Evolutionary conservation across 64 coral and sea anemone species (phyloP).

Genomic region (Porites australiensis): DNA sequence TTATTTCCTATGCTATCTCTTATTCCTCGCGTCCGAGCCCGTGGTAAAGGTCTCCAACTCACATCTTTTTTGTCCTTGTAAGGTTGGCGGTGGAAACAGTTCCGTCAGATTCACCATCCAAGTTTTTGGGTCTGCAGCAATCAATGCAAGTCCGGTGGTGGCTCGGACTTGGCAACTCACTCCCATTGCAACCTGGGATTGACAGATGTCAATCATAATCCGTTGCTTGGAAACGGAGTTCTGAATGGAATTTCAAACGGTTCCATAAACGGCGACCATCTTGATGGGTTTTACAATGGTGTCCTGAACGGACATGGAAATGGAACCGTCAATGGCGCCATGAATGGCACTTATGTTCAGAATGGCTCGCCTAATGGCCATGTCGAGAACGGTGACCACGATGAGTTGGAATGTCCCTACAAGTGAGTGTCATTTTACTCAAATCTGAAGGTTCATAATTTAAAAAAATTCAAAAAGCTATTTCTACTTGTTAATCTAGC

Average conservation of each 20-base stretch:
- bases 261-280: neutral
- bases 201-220: constrained; percentile 45
- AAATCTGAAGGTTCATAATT: too few relatives aligned
- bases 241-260: constrained; percentile 30
- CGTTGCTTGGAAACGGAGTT: neutral
- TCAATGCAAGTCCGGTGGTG: constrained; percentile 60
- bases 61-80: neutral
- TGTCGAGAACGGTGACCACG: neutral
- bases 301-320: neutral
- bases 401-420: neutral
- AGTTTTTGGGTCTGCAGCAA: constrained; percentile 62
- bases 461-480: too few relatives aligned
- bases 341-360: neutral
- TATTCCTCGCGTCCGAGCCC: too few relatives aligned
- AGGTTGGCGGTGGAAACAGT: constrained; percentile 65
- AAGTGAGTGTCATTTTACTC: neutral
- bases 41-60: too few relatives aligned
- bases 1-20: too few relatives aligned
- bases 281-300: neutral
- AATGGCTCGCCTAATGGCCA: neutral
- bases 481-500: too few relatives aligned
- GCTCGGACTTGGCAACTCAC: constrained; percentile 44
- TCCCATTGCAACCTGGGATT: constrained; percentile 53
- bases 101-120: constrained; percentile 42
- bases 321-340: neutral